A percentile compares a stretch with the other conserved stretches of the same genome.
These are phyloP conservation scores for Dinothrombium tinctorium DNA, from an alignment of 1,140 invertebrate species.

Conservation along the genomic window DNA sequence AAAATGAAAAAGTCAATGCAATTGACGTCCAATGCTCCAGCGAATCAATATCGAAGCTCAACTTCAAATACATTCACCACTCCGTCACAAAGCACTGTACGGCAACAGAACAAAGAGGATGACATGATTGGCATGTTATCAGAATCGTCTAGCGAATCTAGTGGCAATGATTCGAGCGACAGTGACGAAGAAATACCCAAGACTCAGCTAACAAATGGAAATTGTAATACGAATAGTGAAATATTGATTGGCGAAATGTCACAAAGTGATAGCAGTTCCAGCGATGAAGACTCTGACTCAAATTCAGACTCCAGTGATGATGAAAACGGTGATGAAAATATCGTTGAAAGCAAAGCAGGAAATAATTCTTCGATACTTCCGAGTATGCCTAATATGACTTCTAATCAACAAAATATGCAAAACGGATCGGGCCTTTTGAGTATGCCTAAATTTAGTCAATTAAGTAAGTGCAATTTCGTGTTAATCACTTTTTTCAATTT, in stretches of 20 bases:
- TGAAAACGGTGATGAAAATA: conserved; percentile 10
- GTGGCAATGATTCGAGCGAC: conserved; percentile 11
- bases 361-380: background rate
- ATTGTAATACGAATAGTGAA: too few relatives aligned
- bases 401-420: background rate
- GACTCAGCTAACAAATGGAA: too few relatives aligned
- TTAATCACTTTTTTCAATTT: conserved; percentile 6
- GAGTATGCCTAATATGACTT: background rate
- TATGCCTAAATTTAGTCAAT: conserved; percentile 16
- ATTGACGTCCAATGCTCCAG: background rate
- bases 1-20: background rate
- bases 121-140: conserved; percentile 17
- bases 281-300: conserved; percentile 13
- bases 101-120: conserved; percentile 5
- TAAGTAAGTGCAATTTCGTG: conserved; percentile 14
- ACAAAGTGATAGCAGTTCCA: background rate
- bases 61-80: background rate
- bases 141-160: conserved; percentile 18
- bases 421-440: background rate
- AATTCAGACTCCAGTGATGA: conserved; percentile 22
- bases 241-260: too few relatives aligned
- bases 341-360: conserved; percentile 15
- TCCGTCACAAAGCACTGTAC: background rate
- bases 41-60: background rate
- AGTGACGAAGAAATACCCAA: too few relatives aligned